Evolutionary conservation across 2,888 invertebrate genomes (phyloP).

Genomic region (Chaetoderma sp.): DNA sequence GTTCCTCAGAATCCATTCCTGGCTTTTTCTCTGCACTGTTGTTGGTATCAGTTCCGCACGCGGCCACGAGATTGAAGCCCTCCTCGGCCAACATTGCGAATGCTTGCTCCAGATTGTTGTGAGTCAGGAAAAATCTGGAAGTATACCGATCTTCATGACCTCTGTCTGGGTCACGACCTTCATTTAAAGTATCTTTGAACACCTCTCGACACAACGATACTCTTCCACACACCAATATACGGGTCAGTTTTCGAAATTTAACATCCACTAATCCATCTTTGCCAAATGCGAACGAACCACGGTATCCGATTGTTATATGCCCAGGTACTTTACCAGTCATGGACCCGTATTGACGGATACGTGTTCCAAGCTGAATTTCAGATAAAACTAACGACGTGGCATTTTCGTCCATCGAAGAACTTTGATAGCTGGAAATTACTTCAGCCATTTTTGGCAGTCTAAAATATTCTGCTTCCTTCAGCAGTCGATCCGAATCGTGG

Average conservation of each 20-base stretch:
- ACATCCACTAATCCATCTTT: conserved; percentile 97
- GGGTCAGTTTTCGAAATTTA: conserved; percentile 94
- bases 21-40: conserved; percentile 81
- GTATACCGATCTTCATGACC: conserved; percentile 92
- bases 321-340: background rate
- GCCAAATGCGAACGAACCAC: conserved; percentile 98
- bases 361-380: background rate
- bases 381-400: no score
- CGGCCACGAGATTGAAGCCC: conserved; percentile 64
- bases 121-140: conserved; percentile 95
- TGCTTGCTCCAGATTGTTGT: conserved; percentile 86
- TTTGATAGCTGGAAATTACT: conserved; percentile 37
- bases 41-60: conserved; percentile 53
- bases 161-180: conserved; percentile 96
- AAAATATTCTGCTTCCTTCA: conserved; percentile 72
- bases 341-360: background rate
- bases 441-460: conserved; percentile 79
- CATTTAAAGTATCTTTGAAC: conserved; percentile 92
- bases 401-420: background rate
- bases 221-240: conserved; percentile 93
- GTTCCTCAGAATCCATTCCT: conserved; percentile 95
- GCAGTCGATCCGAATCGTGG: conserved; percentile 73
- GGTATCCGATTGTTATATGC: conserved; percentile 92
- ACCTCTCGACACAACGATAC: conserved; percentile 93
- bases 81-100: conserved; percentile 68